phyloP scores from a whole-genome alignment of 2,113 vertebrate genomes.

The Promerops cafer region DNA sequence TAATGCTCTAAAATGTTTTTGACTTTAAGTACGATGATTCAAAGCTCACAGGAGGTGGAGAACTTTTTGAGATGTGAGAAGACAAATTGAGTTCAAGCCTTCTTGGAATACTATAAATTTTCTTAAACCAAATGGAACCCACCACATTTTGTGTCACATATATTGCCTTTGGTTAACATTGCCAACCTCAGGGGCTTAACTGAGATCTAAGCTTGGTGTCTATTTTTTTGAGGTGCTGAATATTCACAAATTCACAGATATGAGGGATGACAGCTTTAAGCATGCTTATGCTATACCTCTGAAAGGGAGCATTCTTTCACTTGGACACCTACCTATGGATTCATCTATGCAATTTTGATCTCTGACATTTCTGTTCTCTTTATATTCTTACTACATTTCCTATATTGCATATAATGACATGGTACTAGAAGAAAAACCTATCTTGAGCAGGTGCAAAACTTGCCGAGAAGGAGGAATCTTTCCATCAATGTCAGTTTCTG shows the following conservation, averaged over 20 bases:
- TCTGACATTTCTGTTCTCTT: not conserved
- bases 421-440: not conserved
- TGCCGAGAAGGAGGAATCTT: not conserved
- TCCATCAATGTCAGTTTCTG: not conserved
- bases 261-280: not conserved
- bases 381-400: not conserved
- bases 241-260: not conserved
- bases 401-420: not conserved
- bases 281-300: not conserved
- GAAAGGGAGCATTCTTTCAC: not conserved
- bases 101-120: constrained; percentile 7
- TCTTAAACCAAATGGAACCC: not conserved
- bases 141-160: not conserved
- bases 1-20: constrained; percentile 30
- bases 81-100: not conserved
- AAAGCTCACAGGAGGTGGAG: not conserved
- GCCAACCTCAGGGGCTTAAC: not conserved
- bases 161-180: not conserved
- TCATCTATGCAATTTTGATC: not conserved
- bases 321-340: not conserved
- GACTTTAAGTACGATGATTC: constrained; percentile 26
- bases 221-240: not conserved
- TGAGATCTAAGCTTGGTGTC: not conserved
- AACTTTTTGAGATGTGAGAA: constrained; percentile 26
- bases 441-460: not conserved